These are phyloP conservation scores for Jordanella pulchra DNA, from an alignment of 2,797 vertebrate genomes.

Conservation along the genomic window DNA sequence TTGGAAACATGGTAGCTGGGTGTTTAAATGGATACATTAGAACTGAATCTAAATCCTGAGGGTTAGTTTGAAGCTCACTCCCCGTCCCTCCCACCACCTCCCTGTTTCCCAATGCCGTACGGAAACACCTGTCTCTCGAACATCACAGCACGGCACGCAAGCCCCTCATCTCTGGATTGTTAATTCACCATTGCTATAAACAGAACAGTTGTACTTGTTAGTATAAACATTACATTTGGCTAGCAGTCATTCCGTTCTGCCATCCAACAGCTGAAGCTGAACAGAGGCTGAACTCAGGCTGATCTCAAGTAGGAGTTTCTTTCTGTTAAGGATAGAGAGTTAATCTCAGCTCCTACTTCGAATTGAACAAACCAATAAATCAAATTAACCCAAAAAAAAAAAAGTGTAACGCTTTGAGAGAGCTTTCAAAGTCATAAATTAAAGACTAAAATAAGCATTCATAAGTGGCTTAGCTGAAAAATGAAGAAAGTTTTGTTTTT, in stretches of 20 bases:
- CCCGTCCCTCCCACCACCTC: constrained; percentile 2
- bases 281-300: constrained; percentile 38
- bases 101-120: constrained; percentile 37
- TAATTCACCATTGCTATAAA: constrained; percentile 51
- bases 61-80: constrained; percentile 9
- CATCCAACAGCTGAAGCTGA: constrained; percentile 69
- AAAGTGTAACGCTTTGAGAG: not conserved
- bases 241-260: constrained; percentile 46
- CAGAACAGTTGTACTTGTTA: constrained; percentile 65
- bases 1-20: constrained; percentile 22
- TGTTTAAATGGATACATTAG: constrained; percentile 36
- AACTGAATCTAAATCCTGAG: constrained; percentile 19
- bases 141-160: constrained; percentile 49
- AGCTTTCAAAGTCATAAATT: not conserved
- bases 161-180: constrained; percentile 27
- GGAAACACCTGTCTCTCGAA: constrained; percentile 60
- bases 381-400: not conserved
- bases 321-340: constrained; percentile 46
- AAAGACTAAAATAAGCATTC: no score
- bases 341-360: constrained; percentile 22
- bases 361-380: not conserved
- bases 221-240: constrained; percentile 72
- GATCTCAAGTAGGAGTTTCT: constrained; percentile 28
- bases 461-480: no score
- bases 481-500: no score